Percentiles rank a stretch among this genome's conserved stretches.
Evolutionary conservation across 2,888 invertebrate species (phyloP).

Genomic region (Orthonevra nobilis): DNA sequence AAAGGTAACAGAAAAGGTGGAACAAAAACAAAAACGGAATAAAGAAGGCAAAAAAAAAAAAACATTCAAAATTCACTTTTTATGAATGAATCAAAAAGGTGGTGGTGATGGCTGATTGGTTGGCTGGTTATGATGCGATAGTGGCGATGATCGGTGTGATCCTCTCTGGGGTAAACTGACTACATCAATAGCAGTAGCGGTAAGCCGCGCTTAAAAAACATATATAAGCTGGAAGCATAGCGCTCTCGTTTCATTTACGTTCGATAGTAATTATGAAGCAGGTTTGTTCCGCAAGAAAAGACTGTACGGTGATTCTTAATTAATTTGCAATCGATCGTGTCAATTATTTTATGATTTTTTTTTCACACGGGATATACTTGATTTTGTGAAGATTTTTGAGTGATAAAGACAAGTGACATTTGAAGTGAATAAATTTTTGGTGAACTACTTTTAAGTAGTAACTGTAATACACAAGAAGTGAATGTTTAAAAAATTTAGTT

Average conservation of each 20-base stretch:
- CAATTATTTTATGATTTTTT: background rate
- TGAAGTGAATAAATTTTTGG: constrained; percentile 12
- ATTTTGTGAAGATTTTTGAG: constrained; percentile 36
- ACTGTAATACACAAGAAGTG: background rate
- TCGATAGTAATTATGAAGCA: constrained; percentile 66
- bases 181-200: constrained; percentile 21
- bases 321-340: constrained; percentile 40
- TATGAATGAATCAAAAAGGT: constrained; percentile 60
- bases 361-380: background rate
- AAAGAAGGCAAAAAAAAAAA: too few relatives aligned
- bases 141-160: constrained; percentile 19
- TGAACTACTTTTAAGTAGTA: background rate
- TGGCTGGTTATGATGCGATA: constrained; percentile 2
- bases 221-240: constrained; percentile 66
- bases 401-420: constrained; percentile 32
- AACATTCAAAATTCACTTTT: too few relatives aligned
- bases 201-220: constrained; percentile 47
- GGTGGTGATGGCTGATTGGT: constrained; percentile 25
- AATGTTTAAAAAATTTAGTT: too few relatives aligned
- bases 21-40: constrained; percentile 33
- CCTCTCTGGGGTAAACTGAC: constrained; percentile 47
- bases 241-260: constrained; percentile 66
- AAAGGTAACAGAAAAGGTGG: constrained; percentile 35
- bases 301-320: constrained; percentile 25
- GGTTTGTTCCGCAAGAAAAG: constrained; percentile 44